phyloP scores from a whole-genome alignment of 2,113 vertebrate species.

The Verasper variegatus region DNA sequence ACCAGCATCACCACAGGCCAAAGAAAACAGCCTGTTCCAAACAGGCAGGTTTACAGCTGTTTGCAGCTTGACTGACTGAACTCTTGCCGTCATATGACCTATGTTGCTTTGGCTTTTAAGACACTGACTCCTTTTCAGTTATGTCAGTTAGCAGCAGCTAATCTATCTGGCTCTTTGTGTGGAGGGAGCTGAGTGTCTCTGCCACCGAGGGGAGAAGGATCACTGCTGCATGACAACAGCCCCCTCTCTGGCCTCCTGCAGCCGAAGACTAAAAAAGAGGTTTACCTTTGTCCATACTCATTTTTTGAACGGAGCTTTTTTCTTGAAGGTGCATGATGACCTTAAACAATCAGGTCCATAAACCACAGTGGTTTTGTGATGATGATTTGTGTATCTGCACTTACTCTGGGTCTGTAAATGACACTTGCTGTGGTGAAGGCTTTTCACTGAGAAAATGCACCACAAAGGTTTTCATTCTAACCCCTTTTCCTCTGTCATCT shows the following conservation, averaged over 20 bases:
- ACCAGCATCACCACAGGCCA: no score
- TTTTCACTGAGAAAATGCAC: conserved; percentile 4
- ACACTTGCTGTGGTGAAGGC: conserved; percentile 4
- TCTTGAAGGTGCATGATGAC: neutral
- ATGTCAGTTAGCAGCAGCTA: neutral
- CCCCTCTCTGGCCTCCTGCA: conserved; percentile 1
- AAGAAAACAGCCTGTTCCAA: no score
- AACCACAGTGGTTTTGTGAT: neutral
- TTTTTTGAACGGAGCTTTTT: neutral
- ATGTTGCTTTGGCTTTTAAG: neutral
- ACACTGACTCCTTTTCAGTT: neutral
- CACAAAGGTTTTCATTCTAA: neutral
- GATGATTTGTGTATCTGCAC: neutral
- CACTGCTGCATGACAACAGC: conserved; percentile 22
- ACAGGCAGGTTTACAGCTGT: neutral
- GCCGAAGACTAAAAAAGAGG: conserved; percentile 22
- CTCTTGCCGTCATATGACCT: neutral
- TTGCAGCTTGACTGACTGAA: neutral
- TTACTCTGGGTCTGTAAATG: neutral
- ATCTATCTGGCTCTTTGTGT: conserved; percentile 9
- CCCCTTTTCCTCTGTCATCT: neutral
- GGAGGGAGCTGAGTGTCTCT: neutral
- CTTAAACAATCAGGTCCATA: neutral
- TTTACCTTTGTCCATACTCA: neutral
- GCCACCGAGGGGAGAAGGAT: conserved; percentile 3